Conservation (phyloP, 1,140 invertebrate species). For the Pogonomyrmex barbatus region DNA sequence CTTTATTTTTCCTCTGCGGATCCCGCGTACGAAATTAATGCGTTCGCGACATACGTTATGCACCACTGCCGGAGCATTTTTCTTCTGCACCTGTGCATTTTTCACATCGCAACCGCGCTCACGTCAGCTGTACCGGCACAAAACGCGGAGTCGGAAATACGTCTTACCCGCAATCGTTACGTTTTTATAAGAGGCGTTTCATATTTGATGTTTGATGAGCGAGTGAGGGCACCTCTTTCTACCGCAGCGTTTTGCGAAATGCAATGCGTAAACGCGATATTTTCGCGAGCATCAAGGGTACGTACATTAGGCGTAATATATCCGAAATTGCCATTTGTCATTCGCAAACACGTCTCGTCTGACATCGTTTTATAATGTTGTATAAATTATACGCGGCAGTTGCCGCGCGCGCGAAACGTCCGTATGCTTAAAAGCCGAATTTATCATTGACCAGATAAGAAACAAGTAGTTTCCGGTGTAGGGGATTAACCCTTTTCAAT, state of each 20-base stretch:
- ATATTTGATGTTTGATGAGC: background rate
- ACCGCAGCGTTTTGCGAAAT: background rate
- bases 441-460: constrained; percentile 8
- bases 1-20: background rate
- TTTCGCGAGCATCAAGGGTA: background rate
- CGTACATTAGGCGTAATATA: background rate
- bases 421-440: background rate
- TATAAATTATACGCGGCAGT: background rate
- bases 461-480: constrained; percentile 7
- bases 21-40: constrained; percentile 29
- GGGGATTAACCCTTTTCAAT: constrained; percentile 28
- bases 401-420: background rate
- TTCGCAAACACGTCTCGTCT: background rate
- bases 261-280: background rate
- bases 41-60: constrained; percentile 15
- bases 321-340: constrained; percentile 1
- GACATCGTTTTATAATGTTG: background rate
- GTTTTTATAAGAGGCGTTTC: background rate
- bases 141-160: constrained; percentile 10
- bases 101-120: background rate
- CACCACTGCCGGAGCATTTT: constrained; percentile 3
- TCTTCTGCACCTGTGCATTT: background rate
- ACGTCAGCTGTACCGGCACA: background rate
- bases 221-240: background rate
- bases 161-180: background rate